Base-by-base conservation (phyloP, 2,113 vertebrate species). In the Eleginops maclovinus region DNA sequence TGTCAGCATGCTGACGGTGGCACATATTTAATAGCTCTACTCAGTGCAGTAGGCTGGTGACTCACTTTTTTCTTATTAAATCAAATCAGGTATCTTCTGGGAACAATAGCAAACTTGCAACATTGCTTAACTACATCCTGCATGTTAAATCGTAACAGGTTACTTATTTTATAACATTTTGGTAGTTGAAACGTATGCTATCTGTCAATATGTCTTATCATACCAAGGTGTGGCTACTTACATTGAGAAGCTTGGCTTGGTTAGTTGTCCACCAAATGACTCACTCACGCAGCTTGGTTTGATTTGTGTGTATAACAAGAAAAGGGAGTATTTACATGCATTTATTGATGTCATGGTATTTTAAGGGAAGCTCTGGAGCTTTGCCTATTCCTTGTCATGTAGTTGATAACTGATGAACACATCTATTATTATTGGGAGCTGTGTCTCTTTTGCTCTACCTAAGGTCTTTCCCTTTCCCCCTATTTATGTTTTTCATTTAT, bases 181-280 rank as follows among this genome's bases (percentile, higher is more conserved):
- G 12, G 4, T 2, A 0, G 17, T 40, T 4, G 8, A 1, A 17
- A 17, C 9, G 17, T n/a, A 9, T n/a, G 4, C 10, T 14, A 53
- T 73, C 24, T n/a, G n/a, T 41, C 2, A 6, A 13, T 4, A 49
- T 9, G 2, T 22, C 2, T 49, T 60, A 59, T 60, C 15, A 40
- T 16, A 6, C 36, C 15, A 49, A 72, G 67, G 72, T 72, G 67
- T 49, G 41, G 55, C 22, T 49, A 58, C 31, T 59, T 31, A n/a
- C 24, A 21, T 21, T 0, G 1, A 21, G 9, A 55, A 2, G 56
- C 1, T 26, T 62, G 21, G 43, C 50, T 43, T 22, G 13, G 65
- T 2, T 75, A 10, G 11, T 1, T 26, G 12, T 64, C 16, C 19
- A 58, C 15, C 15, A 46, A 26, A 61, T 46, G 11, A 46, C 19